These are phyloP conservation scores for Actinia equina DNA, from an alignment of 64 coral and sea anemone genomes.

Conservation along the genomic window DNA sequence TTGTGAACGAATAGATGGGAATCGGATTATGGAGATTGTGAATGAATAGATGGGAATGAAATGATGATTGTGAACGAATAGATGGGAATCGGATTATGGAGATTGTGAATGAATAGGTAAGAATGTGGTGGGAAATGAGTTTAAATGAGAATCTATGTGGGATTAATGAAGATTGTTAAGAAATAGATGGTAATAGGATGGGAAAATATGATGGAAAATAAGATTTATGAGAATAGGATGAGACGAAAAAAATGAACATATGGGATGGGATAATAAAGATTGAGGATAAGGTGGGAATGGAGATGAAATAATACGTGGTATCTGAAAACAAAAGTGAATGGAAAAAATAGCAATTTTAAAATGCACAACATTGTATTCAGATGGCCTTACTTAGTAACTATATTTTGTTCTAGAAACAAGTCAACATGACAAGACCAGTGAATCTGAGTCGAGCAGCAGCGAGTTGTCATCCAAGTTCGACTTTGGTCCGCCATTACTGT, in stretches of 20 bases:
- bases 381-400: not conserved
- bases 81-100: too few species aligned
- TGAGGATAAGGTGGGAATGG: too few species aligned
- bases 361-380: not conserved
- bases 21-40: too few species aligned
- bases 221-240: not conserved
- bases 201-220: not conserved
- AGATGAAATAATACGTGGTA: too few species aligned
- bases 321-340: not conserved
- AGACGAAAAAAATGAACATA: not conserved
- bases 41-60: not conserved
- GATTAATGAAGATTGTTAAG: not conserved
- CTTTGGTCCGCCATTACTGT: slow-evolving; percentile 79
- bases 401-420: not conserved
- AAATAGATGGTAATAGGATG: not conserved
- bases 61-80: too few species aligned
- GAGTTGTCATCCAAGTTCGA: slow-evolving; percentile 74
- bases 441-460: not conserved
- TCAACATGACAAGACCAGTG: not conserved
- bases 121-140: not conserved
- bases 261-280: not conserved
- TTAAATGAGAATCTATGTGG: not conserved
- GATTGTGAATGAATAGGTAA: not conserved
- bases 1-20: too few species aligned
- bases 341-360: not conserved